Evolutionary conservation across 2,113 vertebrate species (phyloP).

Genomic region (Carlito syrichta): DNA sequence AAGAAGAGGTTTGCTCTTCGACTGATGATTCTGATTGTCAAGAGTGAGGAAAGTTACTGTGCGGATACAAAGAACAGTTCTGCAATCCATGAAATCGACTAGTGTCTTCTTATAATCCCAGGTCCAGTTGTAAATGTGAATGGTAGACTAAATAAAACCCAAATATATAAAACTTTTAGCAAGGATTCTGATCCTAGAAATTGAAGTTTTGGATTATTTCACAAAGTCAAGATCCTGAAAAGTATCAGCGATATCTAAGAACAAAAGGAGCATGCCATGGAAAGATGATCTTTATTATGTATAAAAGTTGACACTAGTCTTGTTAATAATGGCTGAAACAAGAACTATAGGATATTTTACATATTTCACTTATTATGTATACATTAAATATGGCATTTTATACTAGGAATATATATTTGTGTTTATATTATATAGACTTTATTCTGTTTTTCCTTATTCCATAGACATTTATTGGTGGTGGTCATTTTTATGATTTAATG

Average conservation of each 20-base stretch:
- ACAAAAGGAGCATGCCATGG: neutral
- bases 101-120: neutral
- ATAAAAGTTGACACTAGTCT: neutral
- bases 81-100: neutral
- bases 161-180: neutral
- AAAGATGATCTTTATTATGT: neutral
- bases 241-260: neutral
- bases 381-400: neutral
- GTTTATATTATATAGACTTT: neutral
- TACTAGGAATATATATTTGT: neutral
- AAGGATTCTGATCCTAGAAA: neutral
- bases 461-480: neutral
- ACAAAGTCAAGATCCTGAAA: neutral
- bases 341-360: neutral
- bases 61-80: neutral
- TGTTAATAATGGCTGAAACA: neutral
- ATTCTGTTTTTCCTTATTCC: neutral
- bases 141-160: neutral
- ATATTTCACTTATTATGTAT: neutral
- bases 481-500: neutral
- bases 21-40: neutral
- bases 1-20: neutral
- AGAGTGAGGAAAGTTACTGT: neutral
- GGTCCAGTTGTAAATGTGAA: neutral
- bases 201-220: neutral